Conservation (phyloP, 2,888 invertebrate species). For the Habrosyne pyritoides region DNA sequence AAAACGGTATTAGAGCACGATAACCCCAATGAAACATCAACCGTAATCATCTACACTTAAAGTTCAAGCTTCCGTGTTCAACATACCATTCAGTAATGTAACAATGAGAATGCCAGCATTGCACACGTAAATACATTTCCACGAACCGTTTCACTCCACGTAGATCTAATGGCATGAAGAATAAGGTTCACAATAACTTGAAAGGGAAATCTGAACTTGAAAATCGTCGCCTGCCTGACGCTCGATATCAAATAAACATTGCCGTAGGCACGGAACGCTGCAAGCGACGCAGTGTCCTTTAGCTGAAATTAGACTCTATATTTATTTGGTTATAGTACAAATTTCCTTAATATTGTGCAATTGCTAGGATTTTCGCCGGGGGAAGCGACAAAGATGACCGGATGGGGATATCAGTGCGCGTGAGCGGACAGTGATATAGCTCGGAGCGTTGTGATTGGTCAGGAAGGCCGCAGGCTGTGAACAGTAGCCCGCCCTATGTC, state of each 20-base stretch:
- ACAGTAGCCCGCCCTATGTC: constrained; percentile 84
- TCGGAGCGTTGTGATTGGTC: constrained; percentile 84
- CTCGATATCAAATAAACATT: constrained; percentile 83
- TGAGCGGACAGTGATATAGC: constrained; percentile 72
- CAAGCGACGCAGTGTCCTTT: constrained; percentile 50
- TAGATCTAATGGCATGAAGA: constrained; percentile 59
- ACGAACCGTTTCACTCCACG: constrained; percentile 51
- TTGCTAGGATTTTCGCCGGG: constrained; percentile 80
- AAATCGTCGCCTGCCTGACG: constrained; percentile 82
- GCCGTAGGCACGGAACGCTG: constrained; percentile 58
- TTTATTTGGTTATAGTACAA: constrained; percentile 38
- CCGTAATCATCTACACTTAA: constrained; percentile 23
- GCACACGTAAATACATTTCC: constrained; percentile 81
- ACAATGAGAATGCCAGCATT: constrained; percentile 82
- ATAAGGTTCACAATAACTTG: constrained; percentile 74
- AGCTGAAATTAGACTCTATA: constrained; percentile 53
- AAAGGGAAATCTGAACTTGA: constrained; percentile 81
- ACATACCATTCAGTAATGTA: constrained; percentile 61
- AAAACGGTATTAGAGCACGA: constrained; percentile 41
- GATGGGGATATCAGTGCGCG: constrained; percentile 52
- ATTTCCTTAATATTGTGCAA: constrained; percentile 47
- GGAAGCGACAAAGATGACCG: constrained; percentile 69
- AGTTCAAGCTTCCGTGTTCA: constrained; percentile 26
- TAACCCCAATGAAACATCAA: constrained; percentile 31
- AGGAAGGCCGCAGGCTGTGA: constrained; percentile 84